Evolutionary conservation across 1,140 invertebrate genomes (phyloP), one percentile per base, ranked within the genome.

Genomic region (Triops cancriformis): DNA sequence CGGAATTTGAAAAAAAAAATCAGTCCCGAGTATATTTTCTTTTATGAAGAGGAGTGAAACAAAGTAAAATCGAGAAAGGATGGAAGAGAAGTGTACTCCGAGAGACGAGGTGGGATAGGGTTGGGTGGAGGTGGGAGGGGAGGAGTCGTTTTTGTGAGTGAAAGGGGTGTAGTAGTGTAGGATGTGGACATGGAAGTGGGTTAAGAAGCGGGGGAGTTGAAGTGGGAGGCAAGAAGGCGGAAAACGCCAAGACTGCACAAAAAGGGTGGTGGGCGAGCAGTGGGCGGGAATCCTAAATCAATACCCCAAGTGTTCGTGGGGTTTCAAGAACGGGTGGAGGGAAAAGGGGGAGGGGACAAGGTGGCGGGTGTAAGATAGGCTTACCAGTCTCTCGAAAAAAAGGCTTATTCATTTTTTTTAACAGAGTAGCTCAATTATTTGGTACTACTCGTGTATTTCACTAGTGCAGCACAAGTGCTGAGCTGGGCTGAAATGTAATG

Each of bases 111-210:
- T 14, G 14, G 18, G 51, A 14, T 23, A 14, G 51, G 51, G 51
- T 23, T 12, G 51, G 14, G 51, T 7, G 2, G 14, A 18, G 51
- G 10, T 23, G 51, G 51, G 51, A 6, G 5, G 23, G 51, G 14
- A 6, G 51, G 7, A 64, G 11, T 23, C 23, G 14, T 64, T 9
- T 7, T 18, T 64, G 51, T 64, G 10, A 64, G 51, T 64, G 51
- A 64, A 64, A 64, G 14, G n/a, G 51, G 51, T 64, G 14, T 18
- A 23, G 51, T 64, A 23, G 51, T 64, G 51, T 64, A 23, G 51
- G 51, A 64, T 18, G 51, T 64, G 51, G 51, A 64, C 51, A 64
- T 64, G 51, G 51, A 64, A 64, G 51, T 64, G 51, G 51, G 51
- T 64, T 64, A 64, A 64, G 31, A 37, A 37, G 31, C 31, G 31